Evolutionary conservation across 2,797 vertebrate genomes (phyloP).

Genomic region (Tangara arthus): DNA sequence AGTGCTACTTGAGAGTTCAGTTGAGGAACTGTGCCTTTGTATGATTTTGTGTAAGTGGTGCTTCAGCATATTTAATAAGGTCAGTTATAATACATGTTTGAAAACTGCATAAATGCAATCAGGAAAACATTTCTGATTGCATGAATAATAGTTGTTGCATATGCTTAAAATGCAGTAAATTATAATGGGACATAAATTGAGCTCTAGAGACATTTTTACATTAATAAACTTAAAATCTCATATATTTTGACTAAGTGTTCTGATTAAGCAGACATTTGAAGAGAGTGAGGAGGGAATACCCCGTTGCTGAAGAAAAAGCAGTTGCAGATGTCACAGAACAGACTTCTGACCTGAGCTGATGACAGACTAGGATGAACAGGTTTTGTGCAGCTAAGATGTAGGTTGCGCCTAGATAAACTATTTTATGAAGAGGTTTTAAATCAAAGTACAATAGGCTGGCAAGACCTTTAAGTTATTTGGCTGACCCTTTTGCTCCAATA

Average conservation of each 20-base stretch:
- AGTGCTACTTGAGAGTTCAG: constrained; percentile 52
- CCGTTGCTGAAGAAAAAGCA: neutral
- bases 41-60: constrained; percentile 33
- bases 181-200: constrained; percentile 66
- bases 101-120: constrained; percentile 73
- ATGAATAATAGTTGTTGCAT: constrained; percentile 70
- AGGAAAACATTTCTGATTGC: constrained; percentile 77
- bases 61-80: constrained; percentile 75
- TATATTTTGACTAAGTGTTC: constrained; percentile 42
- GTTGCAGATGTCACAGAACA: neutral
- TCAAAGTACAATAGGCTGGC: neutral
- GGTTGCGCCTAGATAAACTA: neutral
- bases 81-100: constrained; percentile 73
- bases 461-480: neutral
- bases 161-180: constrained; percentile 68
- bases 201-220: constrained; percentile 60
- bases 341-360: neutral
- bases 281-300: neutral
- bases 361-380: neutral
- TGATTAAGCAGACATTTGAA: constrained; percentile 53
- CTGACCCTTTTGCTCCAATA: neutral
- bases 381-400: neutral
- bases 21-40: constrained; percentile 57
- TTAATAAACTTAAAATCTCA: constrained; percentile 61
- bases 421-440: neutral